Base-by-base conservation (phyloP, 2,797 vertebrate genomes). In the Pelodytes ibericus region DNA sequence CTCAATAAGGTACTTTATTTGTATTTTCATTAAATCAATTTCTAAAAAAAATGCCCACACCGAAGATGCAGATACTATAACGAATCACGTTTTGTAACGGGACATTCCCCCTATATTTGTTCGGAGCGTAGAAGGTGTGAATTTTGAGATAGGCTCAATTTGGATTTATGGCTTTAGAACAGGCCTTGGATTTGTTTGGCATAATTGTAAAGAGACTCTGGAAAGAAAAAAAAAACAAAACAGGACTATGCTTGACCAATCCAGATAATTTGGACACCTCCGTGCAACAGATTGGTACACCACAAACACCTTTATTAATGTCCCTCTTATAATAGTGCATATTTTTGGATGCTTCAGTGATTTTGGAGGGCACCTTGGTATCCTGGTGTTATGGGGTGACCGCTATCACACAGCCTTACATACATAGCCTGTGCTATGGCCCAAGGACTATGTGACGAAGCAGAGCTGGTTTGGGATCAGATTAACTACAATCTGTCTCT, bases 251-350 rank as follows among this genome's bases (percentile, higher is more conserved):
- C 67, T 58, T n/a, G 31, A 20, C 57, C 57, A 25, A 69, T 27
- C 56, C 31, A 53, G 41, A 61, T 53, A 36, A 51, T 64, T 61
- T 36, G 29, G 56, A 63, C 29, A 49, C 27, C 18, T 75, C 30
- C 44, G 11, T 63, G n/a, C 27, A 70, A 39, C 30, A 2, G 60
- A n/a, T 33, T 60, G 51, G 51, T n/a, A 24, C 16, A 66, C 69
- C 68, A 77, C 68, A 71, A 72, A 72, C 75, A 66, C 69, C 51
- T 77, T 66, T 30, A 58, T 71, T 77, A 63, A 75, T 68, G 72
- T 60, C 57, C 65, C 69, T 68, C 66, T 62, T 41, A 75, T 69
- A 70, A 75, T 70, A 59, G 11, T 20, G 60, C 49, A 53, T 68
- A 75, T 75, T 60, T 75, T 53, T 70, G 74, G 74, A 51, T 39